These are phyloP conservation scores for Vidua macroura DNA, from an alignment of 2,113 vertebrate genomes.

Conservation along the genomic window DNA sequence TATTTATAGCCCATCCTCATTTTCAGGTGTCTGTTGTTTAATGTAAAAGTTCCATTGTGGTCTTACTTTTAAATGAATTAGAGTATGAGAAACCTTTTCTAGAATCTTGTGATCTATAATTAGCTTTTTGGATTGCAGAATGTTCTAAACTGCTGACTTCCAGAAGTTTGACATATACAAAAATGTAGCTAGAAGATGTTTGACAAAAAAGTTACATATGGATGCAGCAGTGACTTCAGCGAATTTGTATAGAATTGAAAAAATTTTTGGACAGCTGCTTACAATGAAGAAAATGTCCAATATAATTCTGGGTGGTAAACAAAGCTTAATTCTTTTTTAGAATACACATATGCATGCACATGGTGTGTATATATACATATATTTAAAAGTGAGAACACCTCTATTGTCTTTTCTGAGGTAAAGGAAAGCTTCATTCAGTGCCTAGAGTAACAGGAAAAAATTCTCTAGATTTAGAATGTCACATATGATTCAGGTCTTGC, in stretches of 20 bases:
- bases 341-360: fast-evolving
- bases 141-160: not conserved
- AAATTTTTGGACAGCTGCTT: not conserved
- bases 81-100: not conserved
- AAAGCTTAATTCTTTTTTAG: not conserved
- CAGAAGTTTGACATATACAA: not conserved
- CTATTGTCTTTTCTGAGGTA: not conserved
- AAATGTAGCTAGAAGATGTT: not conserved
- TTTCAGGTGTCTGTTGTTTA: not conserved
- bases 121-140: not conserved
- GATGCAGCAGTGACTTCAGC: not conserved
- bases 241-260: not conserved
- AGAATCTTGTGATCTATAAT: not conserved
- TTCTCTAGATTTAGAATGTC: not conserved
- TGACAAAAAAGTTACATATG: not conserved
- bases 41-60: not conserved
- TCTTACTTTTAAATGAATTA: not conserved
- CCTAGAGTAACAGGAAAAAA: not conserved
- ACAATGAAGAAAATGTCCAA: not conserved
- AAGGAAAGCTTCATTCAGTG: not conserved
- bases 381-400: not conserved
- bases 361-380: no score
- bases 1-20: not conserved
- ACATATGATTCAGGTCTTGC: not conserved
- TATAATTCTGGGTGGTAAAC: not conserved